Percentiles rank a stretch among this genome's conserved stretches.
These are phyloP conservation scores for Bolborhynchus lineola DNA, from an alignment of 2,113 vertebrate species.

Conservation along the genomic window DNA sequence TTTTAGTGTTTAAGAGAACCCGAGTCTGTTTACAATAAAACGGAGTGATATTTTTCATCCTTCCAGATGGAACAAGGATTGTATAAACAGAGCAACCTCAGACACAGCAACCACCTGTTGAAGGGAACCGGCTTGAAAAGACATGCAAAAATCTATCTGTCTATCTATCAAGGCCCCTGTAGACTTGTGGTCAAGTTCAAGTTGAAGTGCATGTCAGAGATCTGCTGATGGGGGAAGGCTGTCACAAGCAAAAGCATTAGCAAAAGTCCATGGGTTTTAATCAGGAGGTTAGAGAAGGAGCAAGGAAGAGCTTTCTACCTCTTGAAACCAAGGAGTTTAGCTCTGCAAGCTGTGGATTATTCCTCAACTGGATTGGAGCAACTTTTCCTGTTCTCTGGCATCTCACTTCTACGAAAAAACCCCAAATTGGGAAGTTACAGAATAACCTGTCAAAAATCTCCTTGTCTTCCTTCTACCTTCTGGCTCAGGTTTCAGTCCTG, in stretches of 20 bases:
- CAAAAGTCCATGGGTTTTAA: not conserved
- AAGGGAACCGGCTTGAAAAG: conserved; percentile 45
- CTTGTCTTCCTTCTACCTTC: not conserved
- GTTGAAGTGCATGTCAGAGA: not conserved
- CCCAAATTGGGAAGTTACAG: not conserved
- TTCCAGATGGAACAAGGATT: conserved; percentile 87
- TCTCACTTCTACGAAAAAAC: not conserved
- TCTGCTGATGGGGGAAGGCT: not conserved
- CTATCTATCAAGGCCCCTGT: conserved; percentile 1
- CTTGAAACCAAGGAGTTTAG: not conserved
- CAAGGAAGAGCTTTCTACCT: not conserved
- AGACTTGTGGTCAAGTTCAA: conserved; percentile 53
- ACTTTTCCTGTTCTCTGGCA: not conserved
- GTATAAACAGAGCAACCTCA: conserved; percentile 83
- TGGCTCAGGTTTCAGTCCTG: not conserved
- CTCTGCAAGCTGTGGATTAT: not conserved
- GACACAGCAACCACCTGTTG: conserved; percentile 91
- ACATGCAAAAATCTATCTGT: not conserved
- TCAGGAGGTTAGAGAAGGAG: not conserved
- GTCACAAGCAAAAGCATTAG: not conserved
- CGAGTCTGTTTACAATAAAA: conserved; percentile 82
- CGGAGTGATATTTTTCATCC: conserved; percentile 77
- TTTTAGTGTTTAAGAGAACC: conserved; percentile 74
- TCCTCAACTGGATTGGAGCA: not conserved
- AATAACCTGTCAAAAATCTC: not conserved